phyloP scores from a whole-genome alignment of 2,888 invertebrate genomes.

The Trachelus tabidus region DNA sequence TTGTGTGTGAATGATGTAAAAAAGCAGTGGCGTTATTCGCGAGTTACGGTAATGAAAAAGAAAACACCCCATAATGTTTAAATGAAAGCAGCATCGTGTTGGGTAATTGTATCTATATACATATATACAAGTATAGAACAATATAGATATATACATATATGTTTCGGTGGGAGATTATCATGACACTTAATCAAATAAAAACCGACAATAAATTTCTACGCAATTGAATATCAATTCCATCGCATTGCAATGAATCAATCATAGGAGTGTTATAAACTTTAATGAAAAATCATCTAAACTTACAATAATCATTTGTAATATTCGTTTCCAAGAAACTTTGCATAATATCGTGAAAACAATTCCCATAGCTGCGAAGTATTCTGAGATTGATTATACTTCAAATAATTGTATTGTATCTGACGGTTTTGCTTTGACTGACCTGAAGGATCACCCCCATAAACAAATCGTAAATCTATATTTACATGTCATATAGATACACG shows the following conservation, averaged over 20 bases:
- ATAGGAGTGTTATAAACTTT: background rate
- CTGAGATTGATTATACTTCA: background rate
- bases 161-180: background rate
- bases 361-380: background rate
- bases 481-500: background rate
- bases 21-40: slow-evolving; percentile 20
- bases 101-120: background rate
- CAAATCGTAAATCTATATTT: background rate
- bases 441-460: background rate
- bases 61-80: slow-evolving; percentile 41
- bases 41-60: slow-evolving; percentile 38
- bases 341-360: background rate
- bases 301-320: background rate
- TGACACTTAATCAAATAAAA: background rate
- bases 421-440: background rate
- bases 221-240: background rate
- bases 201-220: background rate
- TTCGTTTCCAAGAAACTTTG: background rate
- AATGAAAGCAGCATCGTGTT: slow-evolving; percentile 24
- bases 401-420: background rate
- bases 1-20: slow-evolving; percentile 15
- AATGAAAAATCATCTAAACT: background rate
- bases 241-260: background rate
- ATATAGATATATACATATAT: background rate
- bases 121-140: background rate